Evolutionary conservation across 2,797 vertebrate genomes (phyloP).

Genomic region (Urophycis tenuis): DNA sequence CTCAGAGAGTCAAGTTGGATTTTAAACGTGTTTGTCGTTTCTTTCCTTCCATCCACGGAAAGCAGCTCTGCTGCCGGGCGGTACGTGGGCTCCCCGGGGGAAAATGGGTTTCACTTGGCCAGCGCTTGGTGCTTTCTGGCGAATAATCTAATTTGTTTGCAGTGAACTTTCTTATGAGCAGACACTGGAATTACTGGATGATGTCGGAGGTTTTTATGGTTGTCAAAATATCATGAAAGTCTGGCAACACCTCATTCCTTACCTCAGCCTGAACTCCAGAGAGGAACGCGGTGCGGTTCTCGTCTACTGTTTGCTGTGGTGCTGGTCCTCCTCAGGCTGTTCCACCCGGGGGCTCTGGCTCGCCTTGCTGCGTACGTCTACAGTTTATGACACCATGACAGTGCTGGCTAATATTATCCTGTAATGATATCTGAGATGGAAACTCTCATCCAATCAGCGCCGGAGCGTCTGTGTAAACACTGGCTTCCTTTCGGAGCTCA

Average conservation of each 20-base stretch:
- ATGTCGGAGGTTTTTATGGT: not conserved
- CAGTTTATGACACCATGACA: slow-evolving; percentile 13
- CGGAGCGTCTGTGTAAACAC: slow-evolving; percentile 13
- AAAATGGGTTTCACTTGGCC: not conserved
- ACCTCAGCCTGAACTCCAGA: not conserved
- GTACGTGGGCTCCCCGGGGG: no score
- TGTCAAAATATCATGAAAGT: not conserved
- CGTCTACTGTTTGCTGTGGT: no score
- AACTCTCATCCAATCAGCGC: slow-evolving; percentile 21
- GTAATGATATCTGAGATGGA: slow-evolving; percentile 7
- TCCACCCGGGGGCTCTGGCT: no score
- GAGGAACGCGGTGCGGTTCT: not conserved
- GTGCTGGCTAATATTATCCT: slow-evolving; percentile 32
- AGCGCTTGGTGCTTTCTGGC: not conserved
- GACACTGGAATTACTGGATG: not conserved
- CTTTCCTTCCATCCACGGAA: slow-evolving; percentile 17
- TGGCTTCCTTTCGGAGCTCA: not conserved
- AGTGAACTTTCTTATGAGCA: slow-evolving; percentile 4
- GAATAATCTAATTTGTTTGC: slow-evolving; percentile 19
- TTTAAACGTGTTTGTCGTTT: slow-evolving; percentile 18
- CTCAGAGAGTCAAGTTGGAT: slow-evolving; percentile 11
- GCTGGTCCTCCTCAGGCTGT: no score
- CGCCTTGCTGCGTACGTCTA: not conserved
- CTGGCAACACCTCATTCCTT: not conserved
- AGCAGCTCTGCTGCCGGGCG: slow-evolving; percentile 21